Base-by-base conservation (phyloP, 2,888 invertebrate genomes). In the Parthenolecanium corni region DNA sequence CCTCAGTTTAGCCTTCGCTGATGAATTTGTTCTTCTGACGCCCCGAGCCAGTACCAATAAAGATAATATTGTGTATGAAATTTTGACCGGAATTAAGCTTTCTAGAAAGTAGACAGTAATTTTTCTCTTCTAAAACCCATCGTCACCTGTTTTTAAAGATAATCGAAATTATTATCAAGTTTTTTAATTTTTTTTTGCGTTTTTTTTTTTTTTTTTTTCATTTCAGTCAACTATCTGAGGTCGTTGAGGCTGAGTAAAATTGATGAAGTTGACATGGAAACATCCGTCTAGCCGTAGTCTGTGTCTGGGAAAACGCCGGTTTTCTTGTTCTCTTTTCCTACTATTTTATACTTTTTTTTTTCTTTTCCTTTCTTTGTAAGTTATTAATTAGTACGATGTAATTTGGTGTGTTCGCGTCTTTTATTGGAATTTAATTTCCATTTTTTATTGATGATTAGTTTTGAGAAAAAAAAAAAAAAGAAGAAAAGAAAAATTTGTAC, bases 201-300 rank as follows among this genome's bases (percentile, higher is more conserved):
- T 21, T 56, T 53, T 52, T 1, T 14, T 51, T 21, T 49, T 31
- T 38, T n/a, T 53, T 53, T 64, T 54, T 44, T 20, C 51, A 52
- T 67, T 69, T 36, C 77, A 82, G 83, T 82, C 68, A 81, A 82
- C 67, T 86, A 86, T 76, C 84, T 85, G 65, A 86, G 86, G 74
- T 85, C 85, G 67, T 86, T 86, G 86, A 80, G 86, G 66, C 79
- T 86, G 70, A 86, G 86, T 68, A 80, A 86, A 71, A 86, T 86
- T 76, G 86, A 86, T 74, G 86, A 86, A 76, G 80, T 83, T 68
- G 86, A 86, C 71, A 85, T 85, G 72, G 86, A 86, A 75, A 86
- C 86, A 73, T 84, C 85, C 68, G 86, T 86, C 74, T 86, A 49
- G 49, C 21, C 20, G 11, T 18, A 46, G n/a, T 46, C 20, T n/a